Evolutionary conservation across 2,888 invertebrate genomes (phyloP).

Genomic region (Mystacides longicornis): DNA sequence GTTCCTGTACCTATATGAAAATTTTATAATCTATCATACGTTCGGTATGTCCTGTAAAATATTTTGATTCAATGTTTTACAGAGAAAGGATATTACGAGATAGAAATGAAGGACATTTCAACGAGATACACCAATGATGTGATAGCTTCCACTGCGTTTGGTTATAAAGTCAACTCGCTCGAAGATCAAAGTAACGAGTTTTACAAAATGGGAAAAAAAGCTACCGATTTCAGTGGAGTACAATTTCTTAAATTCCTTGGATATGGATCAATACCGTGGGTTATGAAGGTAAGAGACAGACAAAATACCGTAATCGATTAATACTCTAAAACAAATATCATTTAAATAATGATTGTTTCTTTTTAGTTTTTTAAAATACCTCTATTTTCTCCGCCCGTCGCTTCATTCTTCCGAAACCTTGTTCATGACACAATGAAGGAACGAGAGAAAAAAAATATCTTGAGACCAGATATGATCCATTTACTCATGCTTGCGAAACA

Average conservation of each 20-base stretch:
- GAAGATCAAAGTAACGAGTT: slow-evolving; percentile 48
- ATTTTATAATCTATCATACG: too few relatives aligned
- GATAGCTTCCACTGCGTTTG: slow-evolving; percentile 52
- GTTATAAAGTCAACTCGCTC: slow-evolving; percentile 48
- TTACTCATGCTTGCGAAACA: slow-evolving; percentile 23
- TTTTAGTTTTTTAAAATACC: slow-evolving; percentile 24
- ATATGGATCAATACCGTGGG: slow-evolving; percentile 22
- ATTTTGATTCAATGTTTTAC: too few relatives aligned
- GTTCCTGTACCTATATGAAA: too few relatives aligned
- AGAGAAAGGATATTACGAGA: slow-evolving; percentile 27
- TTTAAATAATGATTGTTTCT: slow-evolving; percentile 1
- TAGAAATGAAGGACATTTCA: slow-evolving; percentile 43
- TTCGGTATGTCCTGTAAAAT: too few relatives aligned
- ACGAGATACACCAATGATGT: slow-evolving; percentile 53
- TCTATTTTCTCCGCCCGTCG: slow-evolving; percentile 20
- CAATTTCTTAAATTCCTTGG: slow-evolving; percentile 25
- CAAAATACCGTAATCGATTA: too few relatives aligned
- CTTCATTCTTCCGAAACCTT: slow-evolving; percentile 20
- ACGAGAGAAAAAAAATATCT: slow-evolving; percentile 8
- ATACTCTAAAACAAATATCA: too few relatives aligned
- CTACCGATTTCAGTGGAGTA: slow-evolving; percentile 24
- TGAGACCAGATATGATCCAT: slow-evolving; percentile 25
- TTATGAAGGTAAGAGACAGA: slow-evolving; percentile 22
- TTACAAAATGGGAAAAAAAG: slow-evolving; percentile 34
- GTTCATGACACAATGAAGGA: slow-evolving; percentile 19